Percentiles rank a stretch among this genome's conserved stretches.
Conservation (phyloP, 1,140 invertebrate genomes). For the Paralvinella palmiformis region DNA sequence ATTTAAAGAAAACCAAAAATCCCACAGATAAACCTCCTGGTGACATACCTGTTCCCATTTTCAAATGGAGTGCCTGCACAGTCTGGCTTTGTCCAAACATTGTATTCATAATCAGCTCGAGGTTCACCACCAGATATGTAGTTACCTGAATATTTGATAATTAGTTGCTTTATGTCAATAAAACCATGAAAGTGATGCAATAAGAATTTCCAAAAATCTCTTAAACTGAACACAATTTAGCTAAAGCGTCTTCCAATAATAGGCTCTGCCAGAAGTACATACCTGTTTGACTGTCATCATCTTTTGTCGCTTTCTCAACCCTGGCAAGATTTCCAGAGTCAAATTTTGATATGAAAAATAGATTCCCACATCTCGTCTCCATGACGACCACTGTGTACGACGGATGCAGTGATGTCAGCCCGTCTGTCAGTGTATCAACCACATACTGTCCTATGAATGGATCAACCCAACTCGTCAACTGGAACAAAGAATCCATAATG, state of each 20-base stretch:
- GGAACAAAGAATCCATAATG: no score
- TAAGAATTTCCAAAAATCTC: no score
- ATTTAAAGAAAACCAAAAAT: background rate
- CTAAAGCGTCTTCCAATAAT: background rate
- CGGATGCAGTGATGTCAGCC: no score
- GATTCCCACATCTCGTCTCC: conserved; percentile 37
- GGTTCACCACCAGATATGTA: conserved; percentile 38
- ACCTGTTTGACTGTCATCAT: conserved; percentile 25
- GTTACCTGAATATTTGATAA: conserved; percentile 26
- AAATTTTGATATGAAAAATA: conserved; percentile 56
- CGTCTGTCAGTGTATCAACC: no score
- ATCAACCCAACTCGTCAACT: no score
- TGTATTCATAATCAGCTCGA: conserved; percentile 70
- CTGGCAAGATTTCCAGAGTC: conserved; percentile 79
- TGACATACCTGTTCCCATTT: conserved; percentile 68
- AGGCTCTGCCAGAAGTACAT: background rate
- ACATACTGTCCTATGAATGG: no score
- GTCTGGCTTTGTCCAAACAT: conserved; percentile 84
- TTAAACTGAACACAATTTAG: conserved; percentile 15
- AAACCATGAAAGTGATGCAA: no score
- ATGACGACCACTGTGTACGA: no score
- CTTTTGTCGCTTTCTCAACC: conserved; percentile 57
- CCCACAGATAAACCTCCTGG: background rate
- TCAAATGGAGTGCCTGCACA: conserved; percentile 81
- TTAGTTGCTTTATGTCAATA: conserved; percentile 12